Evolutionary conservation across 2,797 vertebrate species (phyloP).

Genomic region (Selene dorsalis): DNA sequence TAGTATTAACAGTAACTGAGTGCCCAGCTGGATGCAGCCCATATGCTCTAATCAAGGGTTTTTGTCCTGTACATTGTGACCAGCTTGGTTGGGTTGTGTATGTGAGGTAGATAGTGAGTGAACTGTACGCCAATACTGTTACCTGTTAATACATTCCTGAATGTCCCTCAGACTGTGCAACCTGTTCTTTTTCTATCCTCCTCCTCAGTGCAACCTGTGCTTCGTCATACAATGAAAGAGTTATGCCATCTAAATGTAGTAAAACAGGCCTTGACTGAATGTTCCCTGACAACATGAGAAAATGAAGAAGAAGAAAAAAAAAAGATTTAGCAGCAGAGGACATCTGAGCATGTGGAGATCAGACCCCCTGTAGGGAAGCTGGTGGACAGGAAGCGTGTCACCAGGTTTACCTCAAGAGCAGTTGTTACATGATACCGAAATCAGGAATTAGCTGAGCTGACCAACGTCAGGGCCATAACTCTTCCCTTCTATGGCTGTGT

Average conservation of each 20-base stretch:
- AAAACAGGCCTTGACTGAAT: conserved; percentile 30
- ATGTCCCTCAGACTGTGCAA: conserved; percentile 79
- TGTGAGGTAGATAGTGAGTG: conserved; percentile 51
- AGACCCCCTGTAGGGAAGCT: conserved; percentile 17
- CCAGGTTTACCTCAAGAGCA: conserved; percentile 52
- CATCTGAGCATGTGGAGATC: neutral
- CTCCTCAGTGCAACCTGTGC: conserved; percentile 70
- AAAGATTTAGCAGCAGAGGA: neutral
- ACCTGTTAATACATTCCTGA: conserved; percentile 79
- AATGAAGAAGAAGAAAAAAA: no score
- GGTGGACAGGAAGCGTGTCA: conserved; percentile 28
- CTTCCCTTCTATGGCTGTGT: conserved; percentile 72
- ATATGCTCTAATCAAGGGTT: conserved; percentile 27
- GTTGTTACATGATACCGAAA: conserved; percentile 38
- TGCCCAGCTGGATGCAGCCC: conserved; percentile 67
- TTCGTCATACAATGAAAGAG: conserved; percentile 69
- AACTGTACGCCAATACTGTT: conserved; percentile 71
- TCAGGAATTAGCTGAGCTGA: conserved; percentile 66
- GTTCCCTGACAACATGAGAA: conserved; percentile 36
- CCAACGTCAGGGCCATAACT: conserved; percentile 59
- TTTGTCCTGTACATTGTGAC: conserved; percentile 45
- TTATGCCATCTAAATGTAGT: conserved; percentile 48
- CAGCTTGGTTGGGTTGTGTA: conserved; percentile 48
- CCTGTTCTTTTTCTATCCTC: conserved; percentile 71
- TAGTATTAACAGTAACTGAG: conserved; percentile 49